A percentile compares a stretch with the other conserved stretches of the same genome.
These are phyloP conservation scores for Laothoe populi DNA, from an alignment of 2,888 invertebrate genomes.

Conservation along the genomic window DNA sequence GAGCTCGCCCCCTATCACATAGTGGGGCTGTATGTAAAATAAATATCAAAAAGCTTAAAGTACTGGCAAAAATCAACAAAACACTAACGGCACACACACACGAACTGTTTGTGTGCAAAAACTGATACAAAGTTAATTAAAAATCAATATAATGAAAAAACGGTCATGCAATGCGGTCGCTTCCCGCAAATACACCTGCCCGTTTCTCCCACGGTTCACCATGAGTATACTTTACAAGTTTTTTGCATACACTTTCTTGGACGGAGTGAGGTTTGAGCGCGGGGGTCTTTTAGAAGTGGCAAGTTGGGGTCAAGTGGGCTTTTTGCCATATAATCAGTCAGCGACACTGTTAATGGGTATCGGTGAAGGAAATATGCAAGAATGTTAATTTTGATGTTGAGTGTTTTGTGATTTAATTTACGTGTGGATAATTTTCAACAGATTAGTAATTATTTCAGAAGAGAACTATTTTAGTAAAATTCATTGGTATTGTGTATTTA, in stretches of 20 bases:
- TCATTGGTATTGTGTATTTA: too few species aligned
- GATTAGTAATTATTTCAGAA: too few species aligned
- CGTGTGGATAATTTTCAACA: too few species aligned
- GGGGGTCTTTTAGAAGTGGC: background rate
- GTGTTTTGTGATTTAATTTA: too few species aligned
- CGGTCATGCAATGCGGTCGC: constrained; percentile 37
- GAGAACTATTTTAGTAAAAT: too few species aligned
- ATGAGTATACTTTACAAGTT: constrained; percentile 51
- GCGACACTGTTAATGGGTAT: too few species aligned
- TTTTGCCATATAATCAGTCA: constrained; percentile 44
- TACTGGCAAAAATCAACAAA: background rate
- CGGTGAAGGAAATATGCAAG: too few species aligned
- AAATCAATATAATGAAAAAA: constrained; percentile 62
- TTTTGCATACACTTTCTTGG: constrained; percentile 22
- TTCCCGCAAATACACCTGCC: constrained; percentile 68
- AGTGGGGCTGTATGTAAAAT: too few species aligned
- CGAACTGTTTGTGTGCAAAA: background rate
- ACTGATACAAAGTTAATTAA: constrained; percentile 58
- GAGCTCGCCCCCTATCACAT: too few species aligned
- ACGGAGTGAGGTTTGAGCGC: constrained; percentile 6
- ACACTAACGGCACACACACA: background rate
- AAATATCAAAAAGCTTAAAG: background rate
- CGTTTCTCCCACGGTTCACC: constrained; percentile 75
- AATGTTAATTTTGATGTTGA: too few species aligned
- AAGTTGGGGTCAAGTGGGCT: constrained; percentile 28